Percentiles rank a stretch among this genome's conserved stretches.
Evolutionary conservation across 2,888 invertebrate species (phyloP).

Genomic region (Danaus chrysippus): DNA sequence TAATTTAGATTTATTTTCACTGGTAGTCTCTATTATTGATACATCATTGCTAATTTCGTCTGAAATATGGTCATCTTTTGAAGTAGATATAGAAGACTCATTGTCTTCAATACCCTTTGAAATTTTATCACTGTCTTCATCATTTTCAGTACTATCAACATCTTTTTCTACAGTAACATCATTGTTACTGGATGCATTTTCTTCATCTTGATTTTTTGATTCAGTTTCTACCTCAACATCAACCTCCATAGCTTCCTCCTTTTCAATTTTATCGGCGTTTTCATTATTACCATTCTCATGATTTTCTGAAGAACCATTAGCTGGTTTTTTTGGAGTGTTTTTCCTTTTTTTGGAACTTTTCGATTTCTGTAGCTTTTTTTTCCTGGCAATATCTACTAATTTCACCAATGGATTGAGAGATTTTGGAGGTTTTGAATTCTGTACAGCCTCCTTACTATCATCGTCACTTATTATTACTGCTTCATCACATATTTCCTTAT

Average conservation of each 20-base stretch:
- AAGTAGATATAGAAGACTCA: conserved; percentile 30
- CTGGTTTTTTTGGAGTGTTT: conserved; percentile 36
- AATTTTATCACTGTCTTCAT: conserved; percentile 14
- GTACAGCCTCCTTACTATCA: conserved; percentile 48
- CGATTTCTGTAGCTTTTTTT: conserved; percentile 59
- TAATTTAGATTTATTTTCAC: conserved; percentile 23
- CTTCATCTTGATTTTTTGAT: conserved; percentile 8
- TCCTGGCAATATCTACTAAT: conserved; percentile 62
- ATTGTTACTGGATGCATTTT: not conserved
- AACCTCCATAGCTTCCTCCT: conserved; percentile 32
- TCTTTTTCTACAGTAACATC: conserved; percentile 11
- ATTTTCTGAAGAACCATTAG: conserved; percentile 26
- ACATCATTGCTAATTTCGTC: conserved; percentile 19
- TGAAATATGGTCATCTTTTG: conserved; percentile 3
- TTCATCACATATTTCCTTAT: conserved; percentile 53
- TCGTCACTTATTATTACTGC: conserved; percentile 65
- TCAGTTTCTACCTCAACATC: conserved; percentile 27
- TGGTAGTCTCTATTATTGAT: conserved; percentile 18
- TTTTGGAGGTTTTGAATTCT: conserved; percentile 41
- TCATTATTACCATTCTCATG: conserved; percentile 26
- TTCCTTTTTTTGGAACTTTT: conserved; percentile 48
- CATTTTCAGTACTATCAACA: conserved; percentile 14
- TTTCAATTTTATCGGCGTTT: conserved; percentile 22
- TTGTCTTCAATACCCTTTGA: conserved; percentile 26
- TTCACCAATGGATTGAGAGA: conserved; percentile 63